Conservation (phyloP, 2,113 vertebrate genomes). For the Psammodynastes pulverulentus region DNA sequence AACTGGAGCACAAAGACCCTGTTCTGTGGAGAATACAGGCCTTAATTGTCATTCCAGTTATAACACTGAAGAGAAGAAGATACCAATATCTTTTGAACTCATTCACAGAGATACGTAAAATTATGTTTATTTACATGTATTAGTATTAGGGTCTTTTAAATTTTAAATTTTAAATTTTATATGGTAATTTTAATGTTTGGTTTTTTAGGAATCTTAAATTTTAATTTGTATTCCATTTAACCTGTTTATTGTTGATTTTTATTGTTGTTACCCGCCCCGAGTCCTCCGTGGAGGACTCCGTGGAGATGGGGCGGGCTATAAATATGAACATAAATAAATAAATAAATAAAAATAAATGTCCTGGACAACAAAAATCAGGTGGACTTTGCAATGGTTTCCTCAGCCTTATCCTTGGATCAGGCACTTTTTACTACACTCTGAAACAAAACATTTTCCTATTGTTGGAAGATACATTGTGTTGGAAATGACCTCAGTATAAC, state of each 20-base stretch:
- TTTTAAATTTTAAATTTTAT: too few species aligned
- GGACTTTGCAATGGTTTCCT: slow-evolving; percentile 11
- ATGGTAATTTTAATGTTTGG: too few species aligned
- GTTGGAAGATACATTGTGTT: slow-evolving; percentile 21
- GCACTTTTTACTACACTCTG: background rate
- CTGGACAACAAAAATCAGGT: background rate
- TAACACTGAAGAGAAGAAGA: background rate
- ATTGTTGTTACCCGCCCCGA: too few species aligned
- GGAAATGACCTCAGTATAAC: slow-evolving; percentile 13
- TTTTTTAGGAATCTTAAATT: too few species aligned
- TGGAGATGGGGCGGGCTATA: too few species aligned
- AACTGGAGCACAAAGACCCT: background rate
- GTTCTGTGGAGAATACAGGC: too few species aligned
- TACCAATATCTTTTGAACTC: background rate
- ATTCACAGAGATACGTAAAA: background rate
- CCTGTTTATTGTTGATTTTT: too few species aligned
- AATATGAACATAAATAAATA: too few species aligned
- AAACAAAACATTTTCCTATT: slow-evolving; percentile 25
- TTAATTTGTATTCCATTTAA: too few species aligned
- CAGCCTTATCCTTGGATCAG: slow-evolving; percentile 7
- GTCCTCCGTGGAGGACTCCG: too few species aligned
- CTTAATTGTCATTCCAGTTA: background rate
- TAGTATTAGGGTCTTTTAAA: too few species aligned
- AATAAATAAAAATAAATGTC: too few species aligned
- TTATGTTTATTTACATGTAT: background rate